Evolutionary conservation across 2,113 vertebrate species (phyloP), one percentile per base, ranked within the genome.

Genomic region (Podarcis muralis): DNA sequence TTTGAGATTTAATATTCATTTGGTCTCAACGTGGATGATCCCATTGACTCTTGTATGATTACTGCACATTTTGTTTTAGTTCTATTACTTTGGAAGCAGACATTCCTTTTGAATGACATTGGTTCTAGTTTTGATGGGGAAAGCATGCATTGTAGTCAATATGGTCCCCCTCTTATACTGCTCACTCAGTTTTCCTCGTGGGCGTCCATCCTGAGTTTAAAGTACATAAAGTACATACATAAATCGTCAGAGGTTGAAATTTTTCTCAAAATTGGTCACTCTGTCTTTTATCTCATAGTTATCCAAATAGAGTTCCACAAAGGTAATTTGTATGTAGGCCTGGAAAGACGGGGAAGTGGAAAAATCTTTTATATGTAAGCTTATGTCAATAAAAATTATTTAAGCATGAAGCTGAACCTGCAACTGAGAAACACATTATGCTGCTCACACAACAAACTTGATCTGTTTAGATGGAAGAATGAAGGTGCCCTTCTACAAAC

Each of bases 221-320:
- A n/a, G n/a, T n/a, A n/a, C n/a, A n/a, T n/a, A 99, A 99, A 5
- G 99, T n/a, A n/a, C n/a, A n/a, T 98, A 99, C 99, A 99, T 99
- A 97, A 99, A 99, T 81, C 99, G 97, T 18, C 97, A 97, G 86
- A 99, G 97, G 94, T 98, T 98, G 96, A 98, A 99, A 93, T 98
- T 99, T 97, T 99, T 99, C 94, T 99, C 99, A 90, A 99, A 99
- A 95, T 98, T 98, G 20, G 99, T 99, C 91, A 99, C 93, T 74
- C 99, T 97, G 95, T 99, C 98, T 95, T 99, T 99, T 98, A 98
- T 99, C 96, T 99, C 99, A n/a, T 99, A 99, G 88, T 99, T 98
- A 69, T 99, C 99, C 89, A 99, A 99, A 96, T 96, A 99, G 1
- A 99, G 98, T 95, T 99, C 99, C 96, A 99, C 98, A 32, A 96